Percentiles rank a stretch among this genome's conserved stretches.
Evolutionary conservation across 2,888 invertebrate species (phyloP).

Genomic region (Chymomyza fuscimana): DNA sequence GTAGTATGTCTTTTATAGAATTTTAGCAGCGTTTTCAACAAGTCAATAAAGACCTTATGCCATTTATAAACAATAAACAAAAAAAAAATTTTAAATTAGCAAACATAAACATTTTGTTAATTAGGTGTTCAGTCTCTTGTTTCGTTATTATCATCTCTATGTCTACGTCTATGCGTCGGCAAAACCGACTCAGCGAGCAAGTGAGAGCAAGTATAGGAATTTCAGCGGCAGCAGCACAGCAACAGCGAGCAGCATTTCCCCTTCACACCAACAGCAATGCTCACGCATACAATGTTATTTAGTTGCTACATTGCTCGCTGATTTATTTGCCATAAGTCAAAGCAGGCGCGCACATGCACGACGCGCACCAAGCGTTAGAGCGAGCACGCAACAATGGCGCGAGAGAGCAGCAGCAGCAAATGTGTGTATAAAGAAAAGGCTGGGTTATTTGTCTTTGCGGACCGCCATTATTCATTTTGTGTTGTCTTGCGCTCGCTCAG

Average conservation of each 20-base stretch:
- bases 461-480: slow-evolving; percentile 79
- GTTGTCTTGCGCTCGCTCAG: slow-evolving; percentile 42
- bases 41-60: neutral
- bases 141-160: neutral
- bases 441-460: slow-evolving; percentile 79
- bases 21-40: neutral
- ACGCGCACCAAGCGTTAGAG: slow-evolving; percentile 25
- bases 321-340: slow-evolving; percentile 73
- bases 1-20: neutral
- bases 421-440: slow-evolving; percentile 71
- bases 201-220: neutral
- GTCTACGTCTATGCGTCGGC: neutral
- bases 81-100: neutral
- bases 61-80: neutral
- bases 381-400: slow-evolving; percentile 41
- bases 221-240: slow-evolving; percentile 7
- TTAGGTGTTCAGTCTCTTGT: neutral
- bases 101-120: neutral
- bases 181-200: neutral
- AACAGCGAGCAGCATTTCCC: slow-evolving; percentile 49
- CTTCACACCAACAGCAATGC: slow-evolving; percentile 46
- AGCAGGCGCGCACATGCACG: slow-evolving; percentile 62
- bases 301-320: slow-evolving; percentile 50
- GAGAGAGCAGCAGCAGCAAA: slow-evolving; percentile 10
- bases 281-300: slow-evolving; percentile 8